These are phyloP conservation scores for Ornithoptera alexandrae DNA, from an alignment of 2,888 invertebrate genomes.

Conservation along the genomic window DNA sequence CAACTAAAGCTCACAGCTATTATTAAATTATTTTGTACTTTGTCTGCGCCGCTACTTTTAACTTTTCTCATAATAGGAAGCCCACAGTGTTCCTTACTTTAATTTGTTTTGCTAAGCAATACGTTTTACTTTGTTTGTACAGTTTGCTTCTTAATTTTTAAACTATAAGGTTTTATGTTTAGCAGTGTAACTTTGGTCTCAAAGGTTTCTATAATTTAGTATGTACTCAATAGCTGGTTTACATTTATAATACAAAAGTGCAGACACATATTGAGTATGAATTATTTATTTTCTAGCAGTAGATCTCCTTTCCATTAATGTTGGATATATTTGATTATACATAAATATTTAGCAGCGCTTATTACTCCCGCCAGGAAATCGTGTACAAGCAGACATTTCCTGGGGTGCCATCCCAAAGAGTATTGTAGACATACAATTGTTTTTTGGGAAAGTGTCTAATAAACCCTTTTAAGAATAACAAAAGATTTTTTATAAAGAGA, in stretches of 20 bases:
- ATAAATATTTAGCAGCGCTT: no score
- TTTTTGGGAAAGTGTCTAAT: no score
- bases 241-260: background rate
- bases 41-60: constrained; percentile 29
- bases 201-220: background rate
- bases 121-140: constrained; percentile 29
- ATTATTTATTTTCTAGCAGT: no score
- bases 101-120: constrained; percentile 31
- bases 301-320: background rate
- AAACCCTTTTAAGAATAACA: no score
- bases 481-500: no score
- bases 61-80: constrained; percentile 30
- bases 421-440: no score
- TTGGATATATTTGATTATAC: background rate
- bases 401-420: no score
- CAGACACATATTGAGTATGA: background rate
- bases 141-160: constrained; percentile 23
- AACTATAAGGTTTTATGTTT: constrained; percentile 17
- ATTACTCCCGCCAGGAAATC: no score
- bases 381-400: no score
- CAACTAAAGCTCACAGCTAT: constrained; percentile 25
- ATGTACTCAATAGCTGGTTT: background rate
- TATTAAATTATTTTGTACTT: constrained; percentile 31
- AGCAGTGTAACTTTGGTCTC: background rate
- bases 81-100: constrained; percentile 29